Evolutionary conservation across 2,888 invertebrate species (phyloP), one percentile per base, ranked within the genome.

Genomic region (Mesoligia furuncula): DNA sequence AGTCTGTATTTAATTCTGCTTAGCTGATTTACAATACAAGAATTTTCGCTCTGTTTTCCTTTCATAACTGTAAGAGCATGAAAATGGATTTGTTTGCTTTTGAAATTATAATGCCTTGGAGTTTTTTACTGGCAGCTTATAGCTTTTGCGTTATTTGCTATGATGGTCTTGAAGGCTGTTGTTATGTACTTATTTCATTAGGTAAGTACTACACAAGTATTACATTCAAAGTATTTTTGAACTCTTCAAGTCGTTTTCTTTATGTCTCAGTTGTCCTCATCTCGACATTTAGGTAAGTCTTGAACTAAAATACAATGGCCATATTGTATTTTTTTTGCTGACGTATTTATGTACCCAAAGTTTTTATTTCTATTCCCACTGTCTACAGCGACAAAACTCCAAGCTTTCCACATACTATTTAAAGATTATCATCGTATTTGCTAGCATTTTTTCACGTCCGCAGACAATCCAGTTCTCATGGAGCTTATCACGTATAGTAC

Each of bases 401-500:
- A 15, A 64, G n/a, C 27, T 67, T n/a, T 68, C 48, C 59, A 62
- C 64, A 65, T 66, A 69, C 65, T 51, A 59, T 73, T 27, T 65
- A 75, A 75, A 85, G 77, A 74, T 76, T 66, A 78, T 51, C 61
- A 59, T 39, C 74, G 76, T 72, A 66, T 68, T 80, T 75, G 57
- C 66, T 89, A 90, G 91, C 90, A 91, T 92, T 93, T 93, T 93
- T 91, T 91, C 92, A 91, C 93, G 69, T 92, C 84, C 91, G 88
- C 92, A 92, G 91, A 94, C 95, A 95, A 95, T 95, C 92, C 93
- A 90, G 92, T 92, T 91, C 92, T 91, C 92, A 90, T 91, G 91
- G 89, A 91, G 93, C 94, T 95, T 95, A 95, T 95, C 95, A 95
- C 93, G 93, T 93, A 92, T 93, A 93, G 93, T 92, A 93, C 93